Percentiles rank a stretch among this genome's conserved stretches.
These are phyloP conservation scores for Eubasilissa regina DNA, from an alignment of 1,140 invertebrate genomes.

Conservation along the genomic window DNA sequence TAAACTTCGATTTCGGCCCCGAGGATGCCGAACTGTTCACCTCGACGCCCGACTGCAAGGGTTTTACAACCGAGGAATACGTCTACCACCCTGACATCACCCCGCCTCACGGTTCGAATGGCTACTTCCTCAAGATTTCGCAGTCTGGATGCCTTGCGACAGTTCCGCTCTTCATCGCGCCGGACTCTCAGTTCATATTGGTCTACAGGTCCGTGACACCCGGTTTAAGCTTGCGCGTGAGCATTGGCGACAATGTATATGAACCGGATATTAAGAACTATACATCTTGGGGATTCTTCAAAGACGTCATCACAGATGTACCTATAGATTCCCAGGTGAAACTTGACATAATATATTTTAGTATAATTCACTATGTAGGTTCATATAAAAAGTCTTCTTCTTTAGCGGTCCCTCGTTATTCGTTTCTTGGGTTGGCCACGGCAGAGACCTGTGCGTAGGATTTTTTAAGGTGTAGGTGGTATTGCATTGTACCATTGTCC, in stretches of 20 bases:
- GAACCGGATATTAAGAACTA: background rate
- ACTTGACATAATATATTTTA: background rate
- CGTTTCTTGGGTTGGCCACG: too few species aligned
- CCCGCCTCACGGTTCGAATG: constrained; percentile 28
- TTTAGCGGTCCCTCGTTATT: too few species aligned
- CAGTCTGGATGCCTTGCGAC: constrained; percentile 63
- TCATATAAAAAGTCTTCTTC: too few species aligned
- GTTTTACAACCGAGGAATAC: too few species aligned
- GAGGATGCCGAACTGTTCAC: too few species aligned
- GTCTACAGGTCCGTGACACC: constrained; percentile 64
- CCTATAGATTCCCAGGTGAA: background rate
- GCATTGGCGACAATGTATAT: background rate
- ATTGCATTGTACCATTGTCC: too few species aligned
- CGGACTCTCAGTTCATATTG: constrained; percentile 64
- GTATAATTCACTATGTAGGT: too few species aligned
- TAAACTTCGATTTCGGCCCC: too few species aligned
- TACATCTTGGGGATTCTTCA: constrained; percentile 9
- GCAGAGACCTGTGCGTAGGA: too few species aligned
- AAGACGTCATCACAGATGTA: background rate
- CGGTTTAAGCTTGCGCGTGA: constrained; percentile 62
- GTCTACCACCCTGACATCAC: background rate
- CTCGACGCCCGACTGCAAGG: too few species aligned
- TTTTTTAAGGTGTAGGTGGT: too few species aligned
- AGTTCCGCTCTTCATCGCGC: constrained; percentile 62
- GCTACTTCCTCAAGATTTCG: constrained; percentile 63